Evolutionary conservation across 2,797 vertebrate genomes (phyloP), one percentile per base, ranked within the genome.

Genomic region (Clarias laeviceps): DNA sequence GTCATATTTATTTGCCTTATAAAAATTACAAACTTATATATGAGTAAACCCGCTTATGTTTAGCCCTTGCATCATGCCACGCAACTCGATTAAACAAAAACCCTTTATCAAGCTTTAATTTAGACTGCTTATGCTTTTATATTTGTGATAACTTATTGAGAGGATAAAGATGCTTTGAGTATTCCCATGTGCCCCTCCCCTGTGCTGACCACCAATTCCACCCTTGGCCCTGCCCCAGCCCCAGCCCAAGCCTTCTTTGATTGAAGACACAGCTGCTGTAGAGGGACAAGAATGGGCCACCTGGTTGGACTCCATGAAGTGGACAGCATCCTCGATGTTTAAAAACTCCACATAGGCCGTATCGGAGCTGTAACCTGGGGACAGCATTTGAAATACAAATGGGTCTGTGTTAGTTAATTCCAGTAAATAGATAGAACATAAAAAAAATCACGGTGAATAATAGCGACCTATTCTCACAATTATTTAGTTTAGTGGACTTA

Each of bases 361-460:
- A 99, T 99, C 98, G 97, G 97, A 98, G 98, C 99, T 98, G 98
- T 99, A 99, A 99, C 98, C 98, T 99, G 97, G 98, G 98, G 97
- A 99, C 98, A 99, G 98, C 98, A 99, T 99, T 99, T 99, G 97
- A 96, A 99, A 99, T 99, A 99, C 97, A 99, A 97, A 99, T 97
- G 97, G 97, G 96, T 97, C 97, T 97, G 96, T 96, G 97, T 99
- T 99, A 99, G 98, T 99, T 96, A 96, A 91, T 93, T 91, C 94
- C 94, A 94, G 93, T 91, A 92, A 94, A 94, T 91, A 88, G 91
- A 90, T 83, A 89, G 90, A 94, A 92, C 91, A 91, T 93, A 83
- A 87, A 89, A 91, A 86, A 80, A 80, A 34, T 88, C 74, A 89
- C 82, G 79, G 81, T 80, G 84, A 64, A 83, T 66, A 72, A 83